phyloP scores from a whole-genome alignment of 1,140 invertebrate genomes.

The Trichomalopsis sarcophagae region DNA sequence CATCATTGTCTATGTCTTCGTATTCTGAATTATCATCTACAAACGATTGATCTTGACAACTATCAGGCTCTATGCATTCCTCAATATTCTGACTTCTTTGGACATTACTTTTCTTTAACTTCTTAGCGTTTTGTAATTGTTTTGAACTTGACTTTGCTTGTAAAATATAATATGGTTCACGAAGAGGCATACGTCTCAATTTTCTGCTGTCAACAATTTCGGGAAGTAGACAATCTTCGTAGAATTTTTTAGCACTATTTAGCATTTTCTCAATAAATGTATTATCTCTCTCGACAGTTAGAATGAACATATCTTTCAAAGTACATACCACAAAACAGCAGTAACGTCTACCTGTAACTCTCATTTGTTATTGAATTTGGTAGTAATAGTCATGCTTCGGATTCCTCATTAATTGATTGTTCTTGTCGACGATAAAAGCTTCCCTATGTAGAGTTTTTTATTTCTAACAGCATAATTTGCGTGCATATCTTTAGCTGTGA shows the following conservation, averaged over 20 bases:
- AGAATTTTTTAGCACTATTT: neutral
- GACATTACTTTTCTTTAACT: no score
- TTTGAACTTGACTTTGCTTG: no score
- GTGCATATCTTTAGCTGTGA: conserved; percentile 37
- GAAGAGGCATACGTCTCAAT: neutral
- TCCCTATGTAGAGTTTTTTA: conserved; percentile 26
- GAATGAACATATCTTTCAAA: neutral
- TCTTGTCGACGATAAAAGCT: conserved; percentile 48
- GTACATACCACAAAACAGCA: neutral
- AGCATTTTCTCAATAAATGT: neutral
- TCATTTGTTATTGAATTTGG: neutral
- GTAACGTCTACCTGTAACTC: neutral
- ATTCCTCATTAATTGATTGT: conserved; percentile 39
- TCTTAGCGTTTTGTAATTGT: no score
- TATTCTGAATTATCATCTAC: no score
- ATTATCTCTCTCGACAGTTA: neutral
- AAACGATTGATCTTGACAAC: no score
- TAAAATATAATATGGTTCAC: neutral
- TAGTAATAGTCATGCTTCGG: conserved; percentile 1
- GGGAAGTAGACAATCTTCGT: neutral
- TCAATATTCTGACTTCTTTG: no score
- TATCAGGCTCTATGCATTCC: no score
- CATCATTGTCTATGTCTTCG: no score
- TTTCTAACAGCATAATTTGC: neutral
- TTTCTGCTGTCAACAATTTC: neutral